These are phyloP conservation scores for Erythrocebus patas DNA, from an alignment of 2,113 vertebrate genomes.

Conservation along the genomic window DNA sequence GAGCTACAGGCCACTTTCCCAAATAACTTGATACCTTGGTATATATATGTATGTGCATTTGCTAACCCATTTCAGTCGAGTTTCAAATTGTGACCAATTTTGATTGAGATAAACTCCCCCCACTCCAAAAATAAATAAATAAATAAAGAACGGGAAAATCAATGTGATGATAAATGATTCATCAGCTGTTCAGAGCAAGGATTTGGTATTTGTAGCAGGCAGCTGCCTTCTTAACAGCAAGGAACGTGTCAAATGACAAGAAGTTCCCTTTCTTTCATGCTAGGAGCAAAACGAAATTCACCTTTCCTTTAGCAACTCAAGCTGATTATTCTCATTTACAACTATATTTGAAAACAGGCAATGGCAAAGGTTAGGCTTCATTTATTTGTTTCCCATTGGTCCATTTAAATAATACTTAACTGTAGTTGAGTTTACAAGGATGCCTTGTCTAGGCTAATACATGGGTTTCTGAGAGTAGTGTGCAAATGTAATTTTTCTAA, in stretches of 20 bases:
- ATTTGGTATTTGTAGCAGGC: constrained; percentile 53
- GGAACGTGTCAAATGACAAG: constrained; percentile 45
- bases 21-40: background rate
- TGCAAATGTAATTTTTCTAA: constrained; percentile 47
- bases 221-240: constrained; percentile 47
- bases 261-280: constrained; percentile 32
- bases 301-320: background rate
- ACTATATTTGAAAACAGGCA: constrained; percentile 40
- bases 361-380: constrained; percentile 8
- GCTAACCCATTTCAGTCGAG: background rate
- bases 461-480: background rate
- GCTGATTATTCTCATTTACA: constrained; percentile 16
- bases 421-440: background rate
- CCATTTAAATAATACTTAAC: constrained; percentile 12
- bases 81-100: constrained; percentile 43
- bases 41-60: background rate
- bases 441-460: background rate
- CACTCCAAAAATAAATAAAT: background rate
- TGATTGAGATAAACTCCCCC: constrained; percentile 36
- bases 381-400: background rate
- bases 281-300: constrained; percentile 48
- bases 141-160: constrained; percentile 29
- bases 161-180: constrained; percentile 61
- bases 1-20: background rate
- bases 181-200: constrained; percentile 61